Evolutionary conservation across 2,113 vertebrate species (phyloP).

Genomic region (Hydrochoerus hydrochaeris): DNA sequence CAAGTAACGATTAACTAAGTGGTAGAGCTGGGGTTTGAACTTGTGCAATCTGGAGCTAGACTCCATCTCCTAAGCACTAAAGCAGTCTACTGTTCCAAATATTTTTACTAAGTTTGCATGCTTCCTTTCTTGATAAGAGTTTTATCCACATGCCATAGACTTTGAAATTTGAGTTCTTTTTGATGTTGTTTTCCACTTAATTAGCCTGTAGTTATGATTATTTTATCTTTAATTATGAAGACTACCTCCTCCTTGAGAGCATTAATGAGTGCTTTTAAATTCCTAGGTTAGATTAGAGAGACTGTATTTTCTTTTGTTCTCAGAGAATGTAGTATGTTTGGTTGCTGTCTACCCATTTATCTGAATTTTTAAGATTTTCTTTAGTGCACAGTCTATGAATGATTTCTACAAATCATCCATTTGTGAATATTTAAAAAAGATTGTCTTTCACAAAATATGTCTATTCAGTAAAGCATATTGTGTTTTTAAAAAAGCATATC

Average conservation of each 20-base stretch:
- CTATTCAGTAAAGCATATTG: background rate
- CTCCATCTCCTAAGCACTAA: background rate
- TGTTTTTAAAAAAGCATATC: background rate
- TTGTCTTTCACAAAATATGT: background rate
- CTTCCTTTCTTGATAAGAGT: background rate
- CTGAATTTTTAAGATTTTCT: background rate
- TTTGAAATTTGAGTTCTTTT: background rate
- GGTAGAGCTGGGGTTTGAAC: background rate
- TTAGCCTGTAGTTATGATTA: background rate
- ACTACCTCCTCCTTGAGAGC: background rate
- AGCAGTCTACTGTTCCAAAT: background rate
- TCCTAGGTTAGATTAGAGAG: background rate
- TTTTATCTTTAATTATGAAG: conserved; percentile 38
- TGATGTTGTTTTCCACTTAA: background rate
- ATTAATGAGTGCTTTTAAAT: conserved; percentile 5
- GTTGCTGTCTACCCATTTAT: background rate
- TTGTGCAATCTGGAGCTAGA: background rate
- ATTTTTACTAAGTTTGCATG: background rate
- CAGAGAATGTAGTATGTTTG: background rate
- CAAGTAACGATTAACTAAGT: background rate
- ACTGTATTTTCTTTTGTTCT: background rate
- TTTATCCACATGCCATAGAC: background rate
- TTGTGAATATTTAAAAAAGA: background rate
- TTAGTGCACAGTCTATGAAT: background rate
- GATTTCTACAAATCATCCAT: background rate